Base-by-base conservation (phyloP, 2,888 invertebrate species). In the Scaptomyza cyrtandrae region DNA sequence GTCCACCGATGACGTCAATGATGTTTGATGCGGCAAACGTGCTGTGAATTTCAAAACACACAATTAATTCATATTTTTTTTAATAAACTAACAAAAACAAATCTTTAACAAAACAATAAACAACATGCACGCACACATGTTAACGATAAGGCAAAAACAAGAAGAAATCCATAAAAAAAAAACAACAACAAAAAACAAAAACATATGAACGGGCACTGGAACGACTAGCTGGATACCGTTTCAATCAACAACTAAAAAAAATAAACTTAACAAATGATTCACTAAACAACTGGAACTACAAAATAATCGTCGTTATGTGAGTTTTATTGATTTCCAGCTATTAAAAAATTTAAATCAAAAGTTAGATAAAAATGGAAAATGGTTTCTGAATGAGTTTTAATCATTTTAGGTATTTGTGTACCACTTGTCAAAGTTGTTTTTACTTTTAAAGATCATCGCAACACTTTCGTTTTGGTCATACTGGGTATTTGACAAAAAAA, bases 1-100 rank as follows among this genome's bases (percentile, higher is more conserved):
- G 71, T 94, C 94, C 48, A 94, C 94, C 75, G 94, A 94, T 44
- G 94, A 93, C 70, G 93, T 93, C 62, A 94, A 92, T 50, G 94
- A 93, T 88, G 94, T 93, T 90, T 94, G 94, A 89, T 94, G 94
- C 74, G 94, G 91, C 79, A 94, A 89, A 58, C 93, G 93, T 13
- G 94, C 94, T 88, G 71, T 16, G 81, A 83, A 82, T 70, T 7
- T 10, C 3, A 14, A 61, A 50, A 60, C 14, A 49, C 45, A 59
- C 74, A 63, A 68, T 67, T 57, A 56, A 71, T 69, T 57, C 63
- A 68, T 44, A 60, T 59, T 46, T 19, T 19, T 19, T 62, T 48
- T 55, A 35, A 57, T 13, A 60, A 13, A 58, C 37, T 19, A 37
- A 27, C 7, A 49, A 31, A 29, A 43, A 29, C 7, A 39, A 37